These are phyloP conservation scores for Penaeus indicus DNA, from an alignment of 1,140 invertebrate genomes.

Conservation along the genomic window DNA sequence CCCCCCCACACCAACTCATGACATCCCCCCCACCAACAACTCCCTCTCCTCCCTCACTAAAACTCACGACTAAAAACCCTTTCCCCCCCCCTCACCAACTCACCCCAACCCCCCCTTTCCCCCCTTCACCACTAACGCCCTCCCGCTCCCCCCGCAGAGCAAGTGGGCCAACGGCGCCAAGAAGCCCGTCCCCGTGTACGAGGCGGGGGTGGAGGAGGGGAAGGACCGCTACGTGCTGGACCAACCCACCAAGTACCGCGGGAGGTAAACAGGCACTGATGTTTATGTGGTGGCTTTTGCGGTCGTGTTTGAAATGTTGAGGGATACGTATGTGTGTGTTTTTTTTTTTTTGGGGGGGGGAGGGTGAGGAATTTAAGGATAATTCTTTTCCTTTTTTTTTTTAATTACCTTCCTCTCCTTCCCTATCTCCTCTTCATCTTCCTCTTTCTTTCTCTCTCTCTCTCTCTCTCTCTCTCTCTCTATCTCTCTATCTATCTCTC, in stretches of 20 bases:
- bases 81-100: background rate
- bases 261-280: background rate
- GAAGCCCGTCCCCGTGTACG: constrained; percentile 64
- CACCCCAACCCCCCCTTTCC: background rate
- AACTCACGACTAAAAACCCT: too few relatives aligned
- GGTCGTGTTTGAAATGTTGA: too few relatives aligned
- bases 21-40: too few relatives aligned
- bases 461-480: background rate
- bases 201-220: constrained; percentile 50
- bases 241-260: constrained; percentile 66
- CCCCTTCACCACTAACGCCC: background rate
- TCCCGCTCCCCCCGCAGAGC: constrained; percentile 70
- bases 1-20: too few relatives aligned
- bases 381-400: background rate
- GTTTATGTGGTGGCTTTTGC: too few relatives aligned
- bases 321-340: background rate
- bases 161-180: constrained; percentile 71
- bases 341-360: background rate
- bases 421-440: background rate
- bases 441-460: background rate
- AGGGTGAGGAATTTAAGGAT: background rate
- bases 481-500: background rate
- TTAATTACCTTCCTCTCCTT: background rate
- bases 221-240: constrained; percentile 67
- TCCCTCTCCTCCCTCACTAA: too few relatives aligned